These are phyloP conservation scores for Onychostruthus taczanowskii DNA, from an alignment of 2,113 vertebrate genomes.

Conservation along the genomic window DNA sequence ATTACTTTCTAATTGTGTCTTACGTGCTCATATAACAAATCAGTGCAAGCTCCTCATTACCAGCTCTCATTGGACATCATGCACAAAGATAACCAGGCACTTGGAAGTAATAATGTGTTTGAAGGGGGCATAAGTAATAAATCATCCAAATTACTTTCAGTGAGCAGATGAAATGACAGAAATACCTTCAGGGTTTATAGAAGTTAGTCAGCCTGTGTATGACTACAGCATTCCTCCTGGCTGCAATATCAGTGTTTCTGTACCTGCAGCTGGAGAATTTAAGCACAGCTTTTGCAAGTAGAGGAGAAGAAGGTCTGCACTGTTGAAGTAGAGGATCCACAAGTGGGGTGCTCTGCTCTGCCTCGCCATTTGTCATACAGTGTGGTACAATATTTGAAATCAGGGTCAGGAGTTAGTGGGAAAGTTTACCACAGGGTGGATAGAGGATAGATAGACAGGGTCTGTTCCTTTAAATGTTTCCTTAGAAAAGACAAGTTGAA, in stretches of 20 bases:
- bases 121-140: background rate
- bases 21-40: background rate
- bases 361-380: background rate
- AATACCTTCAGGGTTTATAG: background rate
- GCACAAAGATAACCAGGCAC: background rate
- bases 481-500: background rate
- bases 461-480: background rate
- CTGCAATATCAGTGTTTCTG: background rate
- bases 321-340: fast-evolving
- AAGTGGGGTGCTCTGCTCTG: background rate
- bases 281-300: background rate
- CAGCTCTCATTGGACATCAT: background rate
- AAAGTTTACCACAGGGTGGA: background rate
- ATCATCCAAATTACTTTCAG: conserved; percentile 3
- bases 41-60: background rate
- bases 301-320: background rate
- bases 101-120: conserved; percentile 11
- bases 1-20: background rate
- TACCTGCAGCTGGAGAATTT: background rate
- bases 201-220: background rate
- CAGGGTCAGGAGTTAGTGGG: background rate
- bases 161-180: conserved; percentile 12
- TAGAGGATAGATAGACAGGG: background rate
- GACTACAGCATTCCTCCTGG: background rate
- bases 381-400: background rate